Conservation (phyloP, 2,797 vertebrate genomes). For the Poecilia picta region DNA sequence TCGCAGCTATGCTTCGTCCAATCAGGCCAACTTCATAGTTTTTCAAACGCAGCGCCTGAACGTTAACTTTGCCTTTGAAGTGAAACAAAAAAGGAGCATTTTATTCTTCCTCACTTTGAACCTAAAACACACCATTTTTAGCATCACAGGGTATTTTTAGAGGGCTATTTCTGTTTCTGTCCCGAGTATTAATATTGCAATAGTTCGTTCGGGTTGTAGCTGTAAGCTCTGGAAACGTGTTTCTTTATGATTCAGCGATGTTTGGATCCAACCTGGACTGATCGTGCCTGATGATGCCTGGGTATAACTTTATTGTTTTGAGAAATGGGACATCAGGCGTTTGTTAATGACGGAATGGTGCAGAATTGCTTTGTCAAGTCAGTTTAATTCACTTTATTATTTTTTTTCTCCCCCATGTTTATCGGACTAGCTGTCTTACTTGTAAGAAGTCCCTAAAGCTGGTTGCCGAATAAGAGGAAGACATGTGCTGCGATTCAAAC, state of each 20-base stretch:
- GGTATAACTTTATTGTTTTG: not conserved
- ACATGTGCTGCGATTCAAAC: constrained; percentile 12
- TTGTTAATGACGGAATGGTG: not conserved
- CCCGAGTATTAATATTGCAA: not conserved
- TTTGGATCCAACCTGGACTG: not conserved
- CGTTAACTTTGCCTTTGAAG: not conserved
- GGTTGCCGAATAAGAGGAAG: constrained; percentile 11
- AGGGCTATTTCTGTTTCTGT: not conserved
- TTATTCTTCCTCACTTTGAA: not conserved
- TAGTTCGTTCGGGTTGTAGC: not conserved
- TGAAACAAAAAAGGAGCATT: not conserved
- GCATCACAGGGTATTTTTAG: not conserved
- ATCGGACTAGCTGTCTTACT: not conserved
- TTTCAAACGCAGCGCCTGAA: not conserved
- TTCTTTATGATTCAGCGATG: not conserved
- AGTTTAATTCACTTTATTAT: not conserved
- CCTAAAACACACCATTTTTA: not conserved
- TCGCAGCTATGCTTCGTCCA: not conserved
- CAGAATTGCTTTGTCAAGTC: not conserved
- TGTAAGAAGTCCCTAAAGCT: not conserved
- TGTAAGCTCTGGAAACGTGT: not conserved
- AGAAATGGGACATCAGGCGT: not conserved
- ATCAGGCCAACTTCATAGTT: not conserved
- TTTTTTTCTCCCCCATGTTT: not conserved
- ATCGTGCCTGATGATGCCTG: not conserved